Evolutionary conservation across 2,888 invertebrate species (phyloP).

Genomic region (Trichogramma evanescens): DNA sequence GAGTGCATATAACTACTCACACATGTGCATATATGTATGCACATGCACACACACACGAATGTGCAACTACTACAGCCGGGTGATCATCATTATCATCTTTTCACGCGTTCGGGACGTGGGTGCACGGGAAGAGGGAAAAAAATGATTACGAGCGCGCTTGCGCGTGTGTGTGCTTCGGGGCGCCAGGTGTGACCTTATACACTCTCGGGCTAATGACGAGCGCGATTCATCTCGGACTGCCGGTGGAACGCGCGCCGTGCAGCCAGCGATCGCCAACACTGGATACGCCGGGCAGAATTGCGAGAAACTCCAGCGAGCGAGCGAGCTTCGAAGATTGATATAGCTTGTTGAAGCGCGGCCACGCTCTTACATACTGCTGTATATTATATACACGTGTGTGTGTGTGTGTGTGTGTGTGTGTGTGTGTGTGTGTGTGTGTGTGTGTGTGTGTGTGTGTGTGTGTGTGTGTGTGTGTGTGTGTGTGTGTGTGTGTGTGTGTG

Average conservation of each 20-base stretch:
- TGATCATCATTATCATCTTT: constrained; percentile 24
- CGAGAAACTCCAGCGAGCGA: neutral
- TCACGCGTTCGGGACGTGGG: neutral
- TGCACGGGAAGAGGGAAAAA: neutral
- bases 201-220: constrained; percentile 26
- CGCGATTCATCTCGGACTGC: constrained; percentile 25
- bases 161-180: constrained; percentile 32
- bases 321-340: constrained; percentile 32
- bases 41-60: too few relatives aligned
- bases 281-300: constrained; percentile 21
- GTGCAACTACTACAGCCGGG: neutral
- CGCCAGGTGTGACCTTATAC: constrained; percentile 35
- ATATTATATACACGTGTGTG: constrained; percentile 20
- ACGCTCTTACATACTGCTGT: constrained; percentile 8
- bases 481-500: constrained; percentile 13
- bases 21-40: too few relatives aligned
- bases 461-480: constrained; percentile 7
- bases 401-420: neutral
- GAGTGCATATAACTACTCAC: too few relatives aligned
- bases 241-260: too few relatives aligned
- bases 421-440: too few relatives aligned
- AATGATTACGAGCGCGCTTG: neutral
- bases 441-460: too few relatives aligned
- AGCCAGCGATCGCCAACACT: too few relatives aligned
- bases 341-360: constrained; percentile 32